Evolutionary conservation across 1,140 invertebrate genomes (phyloP), one percentile per base, ranked within the genome.

Genomic region (Araneus ventricosus): DNA sequence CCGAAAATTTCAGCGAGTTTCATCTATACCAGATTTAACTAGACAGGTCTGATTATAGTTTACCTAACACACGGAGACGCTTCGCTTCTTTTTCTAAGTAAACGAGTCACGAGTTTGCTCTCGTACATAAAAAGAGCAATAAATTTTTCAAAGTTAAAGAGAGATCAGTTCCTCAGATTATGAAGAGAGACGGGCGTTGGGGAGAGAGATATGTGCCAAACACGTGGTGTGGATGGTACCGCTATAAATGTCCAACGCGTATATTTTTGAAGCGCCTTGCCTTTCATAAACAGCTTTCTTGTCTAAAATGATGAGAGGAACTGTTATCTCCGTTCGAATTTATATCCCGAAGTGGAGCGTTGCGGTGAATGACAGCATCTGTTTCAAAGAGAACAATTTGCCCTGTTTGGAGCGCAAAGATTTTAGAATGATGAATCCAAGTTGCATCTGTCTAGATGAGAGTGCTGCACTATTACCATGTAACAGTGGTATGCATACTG

Each of bases 261-360:
- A 57, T 84, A 84, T 52, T 84, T 84, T 52, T 84, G 39, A 57
- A 84, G 82, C 41, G 27, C 24, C 37, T 84, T n/a, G 24, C n/a
- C 24, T 8, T 57, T 52, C n/a, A 52, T 22, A 57, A 27, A 84
- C n/a, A 84, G 82, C 27, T n/a, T 57, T 84, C 41, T 84, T 57
- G 82, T 52, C 82, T 84, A 10, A 84, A 84, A 84, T 84, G 82
- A 52, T 30, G 82, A 52, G 45, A 27, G 27, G 82, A 84, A 10
- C 41, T 84, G 82, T 84, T 84, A 84, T 41, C 82, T 84, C 45
- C n/a, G 7, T 30, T n/a, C 8, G 24, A 57, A 84, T 84, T 84
- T 57, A 84, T 84, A 52, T 24, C n/a, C 24, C 24, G 82, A 57
- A 6, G 82, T 30, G 10, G 41, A 84, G 7, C 27, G 45, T 14